These are phyloP conservation scores for Trogon melanurus DNA, from an alignment of 2,113 vertebrate species.

Conservation along the genomic window DNA sequence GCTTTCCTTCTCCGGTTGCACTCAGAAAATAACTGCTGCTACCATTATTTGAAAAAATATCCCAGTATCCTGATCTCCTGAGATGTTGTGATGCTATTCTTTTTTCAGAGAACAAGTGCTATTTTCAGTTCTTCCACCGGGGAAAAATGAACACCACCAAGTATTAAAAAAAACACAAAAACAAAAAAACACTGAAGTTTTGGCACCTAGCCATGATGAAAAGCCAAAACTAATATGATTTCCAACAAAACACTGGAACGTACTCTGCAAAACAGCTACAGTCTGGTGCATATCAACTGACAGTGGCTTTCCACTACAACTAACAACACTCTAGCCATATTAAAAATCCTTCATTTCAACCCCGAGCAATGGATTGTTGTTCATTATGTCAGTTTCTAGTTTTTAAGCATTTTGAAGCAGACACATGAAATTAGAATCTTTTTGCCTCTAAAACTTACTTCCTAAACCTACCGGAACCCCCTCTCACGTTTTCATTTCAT, in stretches of 20 bases:
- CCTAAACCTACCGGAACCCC: background rate
- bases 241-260: background rate
- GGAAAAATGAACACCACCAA: rapidly evolving
- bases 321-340: background rate
- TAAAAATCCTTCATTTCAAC: background rate
- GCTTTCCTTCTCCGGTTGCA: background rate
- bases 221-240: constrained; percentile 16
- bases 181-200: background rate
- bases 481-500: background rate
- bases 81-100: background rate
- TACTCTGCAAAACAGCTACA: background rate
- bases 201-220: background rate
- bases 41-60: background rate
- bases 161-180: background rate
- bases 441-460: background rate
- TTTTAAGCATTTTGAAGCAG: background rate
- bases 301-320: background rate
- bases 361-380: background rate
- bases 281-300: background rate
- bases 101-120: background rate
- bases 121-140: constrained; percentile 30
- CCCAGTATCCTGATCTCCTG: background rate
- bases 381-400: background rate
- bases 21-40: background rate
- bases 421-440: background rate